Evolutionary conservation across 1,140 invertebrate genomes (phyloP), one percentile per base, ranked within the genome.

Genomic region (Aphelenchoides besseyi): DNA sequence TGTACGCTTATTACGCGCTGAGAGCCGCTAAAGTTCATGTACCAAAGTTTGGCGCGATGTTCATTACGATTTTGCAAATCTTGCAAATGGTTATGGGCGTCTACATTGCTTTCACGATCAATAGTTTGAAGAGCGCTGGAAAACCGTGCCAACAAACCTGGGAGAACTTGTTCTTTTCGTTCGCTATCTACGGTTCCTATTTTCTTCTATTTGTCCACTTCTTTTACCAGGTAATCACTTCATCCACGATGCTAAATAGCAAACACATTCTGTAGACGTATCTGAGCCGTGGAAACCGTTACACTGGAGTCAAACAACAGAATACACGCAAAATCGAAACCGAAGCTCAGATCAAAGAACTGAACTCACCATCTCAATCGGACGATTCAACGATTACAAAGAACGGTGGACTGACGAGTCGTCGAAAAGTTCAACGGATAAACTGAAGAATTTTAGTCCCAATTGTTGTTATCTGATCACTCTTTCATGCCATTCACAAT

Each of bases 1-100:
- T 98, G 96, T 98, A 98, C 86, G 90, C 92, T 1, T 98, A 98
- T 86, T 98, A 96, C 86, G 92, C 93, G 0, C 86, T 96, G 92
- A 94, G 33, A 68, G 81, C 72, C 88, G 88, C 77, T 89, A 96
- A 66, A 90, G 92, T 64, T 94, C 97, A 91, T 75, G 90, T 95
- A 52, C 94, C 95, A 9, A 81, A 82, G 69, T 89, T 88, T 74
- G 89, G 97, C 57, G 90, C 93, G 36, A 96, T 98, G 91, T 85
- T 91, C 67, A 95, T 98, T 76, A 98, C 96, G 1, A 87, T 90
- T 16, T 87, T 94, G 61, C 96, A 98, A 85, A 88, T 98, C 16
- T 87, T 90, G 0, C 95, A 98, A 87, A 98, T 98, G 96, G 89
- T 97, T 23, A 88, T 95, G 71, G 96, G 95, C 0, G 92, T 92